Base-by-base conservation (phyloP, 2,113 vertebrate genomes). In the Myrmecobius fasciatus region DNA sequence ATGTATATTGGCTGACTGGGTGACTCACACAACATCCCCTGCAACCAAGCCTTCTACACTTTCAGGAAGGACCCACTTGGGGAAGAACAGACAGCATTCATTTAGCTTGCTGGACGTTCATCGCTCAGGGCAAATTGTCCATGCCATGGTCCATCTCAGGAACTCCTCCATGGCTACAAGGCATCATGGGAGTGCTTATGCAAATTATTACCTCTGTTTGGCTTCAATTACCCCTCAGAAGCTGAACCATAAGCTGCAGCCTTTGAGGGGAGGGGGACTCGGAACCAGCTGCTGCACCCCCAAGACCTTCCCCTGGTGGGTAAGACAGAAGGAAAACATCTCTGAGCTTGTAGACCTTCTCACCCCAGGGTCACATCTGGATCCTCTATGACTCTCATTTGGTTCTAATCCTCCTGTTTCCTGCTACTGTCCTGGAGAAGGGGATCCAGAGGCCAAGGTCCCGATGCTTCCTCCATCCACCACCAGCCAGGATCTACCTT, bases 391-490 rank as follows among this genome's bases (percentile, higher is more conserved):
- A 56, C 95, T 95, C 94, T 94, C 97, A 98, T 98, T 98, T 99
- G 98, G 98, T 98, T 98, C 97, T 96, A 99, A 98, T 99, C 94
- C 89, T 93, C 97, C 0, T 2, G 94, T 98, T 98, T 99, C 98
- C 98, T 98, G 98, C 98, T 98, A 98, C 98, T 97, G 98, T 98
- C 98, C 97, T 98, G 97, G 98, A 98, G 97, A 98, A 97, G 98
- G 96, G 52, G 89, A 97, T 96, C 97, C 97, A 2, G 1, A 96
- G 92, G 95, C 46, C 89, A 28, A 28, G 47, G 25, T 24, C 14
- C 47, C 47, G 24, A 28, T 28, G 46, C 47, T 47, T 49, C 47
- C 89, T 51, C 89, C 89, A 48, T 31, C 97, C 97, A 98, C 96
- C 96, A 95, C 91, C 97, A 98, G 97, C 95, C 98, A 98, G 98